Conservation (phyloP, 2,113 vertebrate species). For the Chionodraco myersi region DNA sequence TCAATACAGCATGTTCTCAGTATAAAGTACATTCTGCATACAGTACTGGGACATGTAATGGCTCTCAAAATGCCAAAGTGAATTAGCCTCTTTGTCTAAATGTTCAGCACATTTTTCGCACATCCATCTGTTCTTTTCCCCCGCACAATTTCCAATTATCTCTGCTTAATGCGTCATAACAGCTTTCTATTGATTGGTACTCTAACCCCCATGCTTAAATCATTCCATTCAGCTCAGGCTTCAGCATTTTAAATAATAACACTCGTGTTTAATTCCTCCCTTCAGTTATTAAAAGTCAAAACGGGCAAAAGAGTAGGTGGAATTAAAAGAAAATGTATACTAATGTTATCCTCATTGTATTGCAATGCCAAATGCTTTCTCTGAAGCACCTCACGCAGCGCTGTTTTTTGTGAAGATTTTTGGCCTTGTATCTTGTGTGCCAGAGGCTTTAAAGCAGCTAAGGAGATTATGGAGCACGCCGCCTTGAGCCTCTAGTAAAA, state of each 20-base stretch:
- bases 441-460: conserved; percentile 69
- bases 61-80: conserved; percentile 26
- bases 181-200: conserved; percentile 49
- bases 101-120: conserved; percentile 20
- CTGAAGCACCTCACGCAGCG: conserved; percentile 29
- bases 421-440: conserved; percentile 64
- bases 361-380: conserved; percentile 23
- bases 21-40: conserved; percentile 13
- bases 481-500: conserved; percentile 61
- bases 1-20: neutral
- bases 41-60: conserved; percentile 25
- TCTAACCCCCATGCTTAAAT: conserved; percentile 29
- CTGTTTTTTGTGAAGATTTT: conserved; percentile 18
- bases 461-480: conserved; percentile 66
- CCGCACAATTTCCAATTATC: conserved; percentile 44
- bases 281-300: conserved; percentile 21
- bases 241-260: conserved; percentile 29
- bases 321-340: neutral
- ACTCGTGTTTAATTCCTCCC: conserved; percentile 22
- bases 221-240: conserved; percentile 32
- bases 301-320: neutral
- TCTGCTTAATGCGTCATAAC: conserved; percentile 45
- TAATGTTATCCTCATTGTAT: conserved; percentile 24
- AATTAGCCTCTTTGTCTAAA: conserved; percentile 37
- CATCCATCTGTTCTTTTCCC: neutral